A percentile compares a stretch with the other conserved stretches of the same genome.
These are phyloP conservation scores for Plectropomus leopardus DNA, from an alignment of 2,113 vertebrate genomes.

Conservation along the genomic window DNA sequence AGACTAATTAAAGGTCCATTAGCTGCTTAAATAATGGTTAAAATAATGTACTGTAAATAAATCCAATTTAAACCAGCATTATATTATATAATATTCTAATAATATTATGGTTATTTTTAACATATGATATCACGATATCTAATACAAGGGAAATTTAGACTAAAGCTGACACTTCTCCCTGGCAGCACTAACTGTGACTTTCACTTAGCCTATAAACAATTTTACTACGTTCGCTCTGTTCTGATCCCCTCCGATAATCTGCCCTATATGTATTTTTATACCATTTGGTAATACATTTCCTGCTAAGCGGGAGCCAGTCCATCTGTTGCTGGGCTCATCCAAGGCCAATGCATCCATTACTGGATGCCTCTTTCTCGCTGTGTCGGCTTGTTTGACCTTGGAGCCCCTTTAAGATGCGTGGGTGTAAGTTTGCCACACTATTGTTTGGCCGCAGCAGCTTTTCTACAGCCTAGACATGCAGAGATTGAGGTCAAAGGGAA, in stretches of 20 bases:
- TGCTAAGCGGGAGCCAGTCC: slow-evolving; percentile 57
- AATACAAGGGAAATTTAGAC: slow-evolving; percentile 18
- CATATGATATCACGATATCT: neutral
- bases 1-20: slow-evolving; percentile 7
- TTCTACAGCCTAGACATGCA: slow-evolving; percentile 41
- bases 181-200: slow-evolving; percentile 29
- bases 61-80: neutral
- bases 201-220: slow-evolving; percentile 39
- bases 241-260: slow-evolving; percentile 60
- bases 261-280: slow-evolving; percentile 65
- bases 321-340: slow-evolving; percentile 70
- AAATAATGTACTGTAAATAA: slow-evolving; percentile 5
- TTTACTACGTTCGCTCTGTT: slow-evolving; percentile 3
- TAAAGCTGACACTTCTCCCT: neutral
- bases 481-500: slow-evolving; percentile 69
- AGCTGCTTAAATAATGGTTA: slow-evolving; percentile 12
- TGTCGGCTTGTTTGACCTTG: slow-evolving; percentile 67
- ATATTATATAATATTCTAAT: neutral
- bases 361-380: slow-evolving; percentile 36
- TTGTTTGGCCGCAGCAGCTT: slow-evolving; percentile 59
- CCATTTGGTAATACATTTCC: slow-evolving; percentile 64
- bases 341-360: slow-evolving; percentile 54
- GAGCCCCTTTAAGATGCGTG: slow-evolving; percentile 62
- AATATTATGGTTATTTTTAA: neutral
- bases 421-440: slow-evolving; percentile 51